Conservation (phyloP, 2,888 invertebrate species). For the Pandemis corylana region DNA sequence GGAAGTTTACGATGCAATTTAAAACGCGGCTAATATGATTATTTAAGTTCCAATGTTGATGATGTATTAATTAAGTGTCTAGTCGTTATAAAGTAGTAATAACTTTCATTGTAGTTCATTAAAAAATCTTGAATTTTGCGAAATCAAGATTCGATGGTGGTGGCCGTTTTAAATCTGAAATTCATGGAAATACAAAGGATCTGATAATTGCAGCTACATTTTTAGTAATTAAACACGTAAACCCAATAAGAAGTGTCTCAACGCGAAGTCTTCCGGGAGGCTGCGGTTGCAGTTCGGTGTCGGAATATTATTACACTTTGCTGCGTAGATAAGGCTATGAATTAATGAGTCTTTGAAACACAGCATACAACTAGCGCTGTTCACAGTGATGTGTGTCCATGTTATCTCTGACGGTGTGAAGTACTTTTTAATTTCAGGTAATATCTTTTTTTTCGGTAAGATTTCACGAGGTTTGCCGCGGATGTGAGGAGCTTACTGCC, state of each 20-base stretch:
- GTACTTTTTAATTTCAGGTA: no score
- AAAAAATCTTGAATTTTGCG: background rate
- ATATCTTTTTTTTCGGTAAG: no score
- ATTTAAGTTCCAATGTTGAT: background rate
- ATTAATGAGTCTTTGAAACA: background rate
- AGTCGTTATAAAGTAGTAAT: background rate
- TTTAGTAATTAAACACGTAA: no score
- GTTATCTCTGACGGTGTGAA: no score
- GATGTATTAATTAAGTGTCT: background rate
- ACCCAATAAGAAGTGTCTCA: background rate
- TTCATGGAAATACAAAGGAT: no score
- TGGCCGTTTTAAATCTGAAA: no score
- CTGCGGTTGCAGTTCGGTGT: constrained; percentile 2
- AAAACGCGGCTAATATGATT: background rate
- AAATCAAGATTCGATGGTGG: no score
- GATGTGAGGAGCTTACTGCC: no score
- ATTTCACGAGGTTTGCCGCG: no score
- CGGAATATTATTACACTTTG: background rate
- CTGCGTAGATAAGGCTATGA: background rate
- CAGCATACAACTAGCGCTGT: no score
- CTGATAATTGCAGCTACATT: no score
- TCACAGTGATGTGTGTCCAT: no score
- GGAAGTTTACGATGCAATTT: background rate
- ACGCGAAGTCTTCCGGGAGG: background rate
- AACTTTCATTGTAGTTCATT: background rate